phyloP scores from a whole-genome alignment of 2,797 vertebrate species.

The Helicolenus hilgendorfi region DNA sequence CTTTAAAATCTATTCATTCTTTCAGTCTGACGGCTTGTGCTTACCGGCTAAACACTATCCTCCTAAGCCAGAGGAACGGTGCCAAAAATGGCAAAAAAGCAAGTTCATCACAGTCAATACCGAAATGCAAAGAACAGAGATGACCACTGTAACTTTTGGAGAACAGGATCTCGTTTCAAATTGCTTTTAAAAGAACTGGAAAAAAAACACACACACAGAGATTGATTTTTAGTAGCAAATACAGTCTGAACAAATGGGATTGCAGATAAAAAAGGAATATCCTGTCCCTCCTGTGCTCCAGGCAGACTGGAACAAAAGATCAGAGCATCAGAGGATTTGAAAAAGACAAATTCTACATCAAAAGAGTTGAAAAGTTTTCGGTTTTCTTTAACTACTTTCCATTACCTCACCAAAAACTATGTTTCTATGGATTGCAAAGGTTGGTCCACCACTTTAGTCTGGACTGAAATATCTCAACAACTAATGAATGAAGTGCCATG shows the following conservation, averaged over 20 bases:
- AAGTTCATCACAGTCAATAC: slow-evolving; percentile 52
- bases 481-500: no score
- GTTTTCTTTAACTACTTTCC: background rate
- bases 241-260: slow-evolving; percentile 47
- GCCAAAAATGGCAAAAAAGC: slow-evolving; percentile 35
- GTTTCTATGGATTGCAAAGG: background rate
- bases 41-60: slow-evolving; percentile 44
- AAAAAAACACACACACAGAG: background rate
- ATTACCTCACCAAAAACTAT: background rate
- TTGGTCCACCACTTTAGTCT: no score
- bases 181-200: slow-evolving; percentile 17
- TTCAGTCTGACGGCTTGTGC: slow-evolving; percentile 29
- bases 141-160: slow-evolving; percentile 19
- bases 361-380: background rate
- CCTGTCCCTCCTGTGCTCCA: slow-evolving; percentile 8
- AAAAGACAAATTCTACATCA: slow-evolving; percentile 18
- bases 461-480: no score
- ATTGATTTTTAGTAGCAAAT: slow-evolving; percentile 31
- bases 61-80: background rate
- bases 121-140: slow-evolving; percentile 11
- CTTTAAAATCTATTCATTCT: slow-evolving; percentile 64
- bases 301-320: slow-evolving; percentile 26
- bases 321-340: slow-evolving; percentile 11
- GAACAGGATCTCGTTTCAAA: slow-evolving; percentile 23
- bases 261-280: slow-evolving; percentile 26